Conservation (phyloP, 2,797 vertebrate genomes). For the Vultur gryphus region DNA sequence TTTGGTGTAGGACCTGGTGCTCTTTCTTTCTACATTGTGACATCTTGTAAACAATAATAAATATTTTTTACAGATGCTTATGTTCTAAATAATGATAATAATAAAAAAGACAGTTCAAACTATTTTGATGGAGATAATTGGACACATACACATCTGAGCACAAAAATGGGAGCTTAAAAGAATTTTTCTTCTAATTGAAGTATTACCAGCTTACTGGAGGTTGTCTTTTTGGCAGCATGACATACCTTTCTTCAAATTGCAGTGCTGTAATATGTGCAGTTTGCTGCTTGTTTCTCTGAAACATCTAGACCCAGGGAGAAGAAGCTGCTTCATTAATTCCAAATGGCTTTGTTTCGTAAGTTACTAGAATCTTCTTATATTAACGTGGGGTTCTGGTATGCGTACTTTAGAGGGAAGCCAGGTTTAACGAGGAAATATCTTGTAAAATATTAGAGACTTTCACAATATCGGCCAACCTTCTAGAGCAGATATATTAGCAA, state of each 20-base stretch:
- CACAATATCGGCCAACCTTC: neutral
- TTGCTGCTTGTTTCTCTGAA: neutral
- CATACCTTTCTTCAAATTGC: neutral
- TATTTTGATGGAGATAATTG: neutral
- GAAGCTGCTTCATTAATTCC: neutral
- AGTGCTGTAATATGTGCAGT: neutral
- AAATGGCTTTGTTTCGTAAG: neutral
- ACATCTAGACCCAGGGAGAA: neutral
- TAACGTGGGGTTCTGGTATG: neutral
- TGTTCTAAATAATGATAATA: neutral
- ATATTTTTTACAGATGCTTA: neutral
- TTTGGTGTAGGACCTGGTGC: neutral
- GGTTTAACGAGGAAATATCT: neutral
- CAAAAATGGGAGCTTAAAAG: neutral
- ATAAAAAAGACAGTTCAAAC: neutral
- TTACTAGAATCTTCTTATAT: neutral
- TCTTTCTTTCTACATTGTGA: neutral
- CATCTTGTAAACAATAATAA: neutral
- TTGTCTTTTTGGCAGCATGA: neutral
- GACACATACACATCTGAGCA: fast-evolving
- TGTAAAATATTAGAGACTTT: neutral
- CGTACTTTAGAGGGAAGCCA: neutral
- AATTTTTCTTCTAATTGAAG: neutral
- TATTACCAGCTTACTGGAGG: neutral
- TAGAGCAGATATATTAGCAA: neutral